Conservation (phyloP, 2,113 vertebrate species). For the Pluvianellus socialis region DNA sequence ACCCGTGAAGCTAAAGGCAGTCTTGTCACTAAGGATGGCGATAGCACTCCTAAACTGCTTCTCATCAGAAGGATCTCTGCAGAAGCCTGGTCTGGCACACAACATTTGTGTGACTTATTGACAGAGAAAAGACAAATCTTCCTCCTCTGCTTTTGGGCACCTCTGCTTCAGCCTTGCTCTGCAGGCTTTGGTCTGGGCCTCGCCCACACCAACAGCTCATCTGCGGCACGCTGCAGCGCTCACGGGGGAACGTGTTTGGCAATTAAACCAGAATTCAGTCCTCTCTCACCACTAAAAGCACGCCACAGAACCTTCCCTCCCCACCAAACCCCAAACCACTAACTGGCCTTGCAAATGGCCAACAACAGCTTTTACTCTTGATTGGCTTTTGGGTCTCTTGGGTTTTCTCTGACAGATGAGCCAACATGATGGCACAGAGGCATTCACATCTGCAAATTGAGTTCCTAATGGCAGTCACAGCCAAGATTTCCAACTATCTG, state of each 20-base stretch:
- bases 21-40: neutral
- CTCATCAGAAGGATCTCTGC: neutral
- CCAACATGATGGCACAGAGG: rapidly evolving
- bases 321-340: neutral
- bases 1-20: neutral
- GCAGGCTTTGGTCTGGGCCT: neutral
- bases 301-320: neutral
- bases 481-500: neutral
- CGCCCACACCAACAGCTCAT: neutral
- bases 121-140: neutral
- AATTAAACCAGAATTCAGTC: neutral
- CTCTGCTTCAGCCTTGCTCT: neutral
- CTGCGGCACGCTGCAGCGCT: neutral
- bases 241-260: neutral
- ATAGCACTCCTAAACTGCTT: neutral
- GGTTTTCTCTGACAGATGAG: neutral
- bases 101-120: neutral
- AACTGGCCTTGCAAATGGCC: neutral
- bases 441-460: neutral
- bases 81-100: neutral
- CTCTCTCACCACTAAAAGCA: neutral
- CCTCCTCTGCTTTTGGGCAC: neutral
- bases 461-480: neutral
- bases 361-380: neutral
- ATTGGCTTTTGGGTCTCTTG: neutral